These are phyloP conservation scores for Caenorhabditis virilis DNA, from an alignment of 2,888 invertebrate genomes.

Conservation along the genomic window DNA sequence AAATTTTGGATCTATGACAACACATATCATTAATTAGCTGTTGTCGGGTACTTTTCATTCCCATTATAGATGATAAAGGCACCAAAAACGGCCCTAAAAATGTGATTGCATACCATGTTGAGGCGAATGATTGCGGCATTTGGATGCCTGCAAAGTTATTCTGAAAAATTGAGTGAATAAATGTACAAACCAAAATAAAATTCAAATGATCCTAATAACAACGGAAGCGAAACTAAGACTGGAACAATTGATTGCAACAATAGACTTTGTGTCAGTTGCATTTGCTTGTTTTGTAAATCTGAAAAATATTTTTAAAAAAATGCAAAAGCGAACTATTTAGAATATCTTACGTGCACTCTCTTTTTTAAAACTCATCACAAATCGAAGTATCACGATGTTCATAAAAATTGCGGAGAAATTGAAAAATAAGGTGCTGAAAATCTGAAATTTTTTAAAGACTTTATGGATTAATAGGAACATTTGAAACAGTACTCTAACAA, in stretches of 20 bases:
- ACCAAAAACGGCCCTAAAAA: conserved; percentile 32
- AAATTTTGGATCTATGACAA: conserved; percentile 7
- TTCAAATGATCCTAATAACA: conserved; percentile 24
- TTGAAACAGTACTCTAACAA: conserved; percentile 12
- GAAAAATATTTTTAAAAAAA: conserved; percentile 5
- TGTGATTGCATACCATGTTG: conserved; percentile 35
- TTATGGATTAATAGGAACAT: not conserved
- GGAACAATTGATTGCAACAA: conserved; percentile 28
- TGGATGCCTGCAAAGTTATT: conserved; percentile 15
- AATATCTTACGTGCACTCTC: conserved; percentile 18
- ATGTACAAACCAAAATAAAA: conserved; percentile 31
- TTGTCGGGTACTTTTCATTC: conserved; percentile 14
- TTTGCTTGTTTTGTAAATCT: conserved; percentile 21
- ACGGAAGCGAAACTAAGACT: conserved; percentile 27
- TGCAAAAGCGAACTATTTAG: not conserved
- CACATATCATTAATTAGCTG: conserved; percentile 9
- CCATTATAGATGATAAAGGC: conserved; percentile 32
- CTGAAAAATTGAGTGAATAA: not conserved
- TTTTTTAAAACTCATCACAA: conserved; percentile 25
- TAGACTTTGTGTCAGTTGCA: conserved; percentile 29
- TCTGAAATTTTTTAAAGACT: conserved; percentile 12
- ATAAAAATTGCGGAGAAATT: conserved; percentile 26
- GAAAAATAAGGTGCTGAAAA: conserved; percentile 21
- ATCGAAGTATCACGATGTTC: conserved; percentile 25
- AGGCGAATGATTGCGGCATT: conserved; percentile 16